A percentile compares a stretch with the other conserved stretches of the same genome.
Evolutionary conservation across 2,113 vertebrate species (phyloP).

Genomic region (Tragelaphus buxtoni): DNA sequence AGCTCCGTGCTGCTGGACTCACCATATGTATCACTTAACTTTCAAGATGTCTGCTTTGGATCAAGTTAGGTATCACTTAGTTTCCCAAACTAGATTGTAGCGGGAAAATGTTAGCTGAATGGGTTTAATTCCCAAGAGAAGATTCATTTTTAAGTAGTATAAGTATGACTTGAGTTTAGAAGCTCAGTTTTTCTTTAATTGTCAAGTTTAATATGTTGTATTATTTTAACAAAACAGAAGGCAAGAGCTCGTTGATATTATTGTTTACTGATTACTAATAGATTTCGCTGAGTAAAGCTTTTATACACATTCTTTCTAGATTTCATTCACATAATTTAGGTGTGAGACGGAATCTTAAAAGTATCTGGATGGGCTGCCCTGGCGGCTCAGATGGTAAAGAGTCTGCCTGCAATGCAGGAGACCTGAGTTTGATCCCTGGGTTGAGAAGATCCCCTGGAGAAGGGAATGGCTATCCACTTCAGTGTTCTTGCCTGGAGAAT

Average conservation of each 20-base stretch:
- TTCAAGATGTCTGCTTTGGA: background rate
- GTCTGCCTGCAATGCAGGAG: background rate
- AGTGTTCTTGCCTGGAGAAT: background rate
- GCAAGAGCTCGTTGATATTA: background rate
- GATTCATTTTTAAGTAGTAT: background rate
- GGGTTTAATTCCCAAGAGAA: background rate
- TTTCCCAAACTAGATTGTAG: background rate
- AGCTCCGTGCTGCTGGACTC: background rate
- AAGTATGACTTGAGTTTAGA: background rate
- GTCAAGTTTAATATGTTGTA: conserved; percentile 10
- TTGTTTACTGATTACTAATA: conserved; percentile 7
- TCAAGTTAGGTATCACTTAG: background rate
- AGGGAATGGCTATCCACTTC: background rate
- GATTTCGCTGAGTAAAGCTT: conserved; percentile 1
- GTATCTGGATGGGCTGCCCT: background rate
- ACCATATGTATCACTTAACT: background rate
- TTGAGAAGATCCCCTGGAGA: background rate
- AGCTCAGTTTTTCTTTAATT: background rate
- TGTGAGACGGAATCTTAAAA: conserved; percentile 18
- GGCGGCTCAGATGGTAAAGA: background rate
- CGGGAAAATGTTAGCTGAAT: background rate
- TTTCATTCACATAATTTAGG: background rate
- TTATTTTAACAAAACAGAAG: conserved; percentile 21
- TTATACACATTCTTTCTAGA: background rate
- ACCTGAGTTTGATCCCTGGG: background rate